Evolutionary conservation across 2,797 vertebrate species (phyloP).

Genomic region (Tympanoctomys barrerae): DNA sequence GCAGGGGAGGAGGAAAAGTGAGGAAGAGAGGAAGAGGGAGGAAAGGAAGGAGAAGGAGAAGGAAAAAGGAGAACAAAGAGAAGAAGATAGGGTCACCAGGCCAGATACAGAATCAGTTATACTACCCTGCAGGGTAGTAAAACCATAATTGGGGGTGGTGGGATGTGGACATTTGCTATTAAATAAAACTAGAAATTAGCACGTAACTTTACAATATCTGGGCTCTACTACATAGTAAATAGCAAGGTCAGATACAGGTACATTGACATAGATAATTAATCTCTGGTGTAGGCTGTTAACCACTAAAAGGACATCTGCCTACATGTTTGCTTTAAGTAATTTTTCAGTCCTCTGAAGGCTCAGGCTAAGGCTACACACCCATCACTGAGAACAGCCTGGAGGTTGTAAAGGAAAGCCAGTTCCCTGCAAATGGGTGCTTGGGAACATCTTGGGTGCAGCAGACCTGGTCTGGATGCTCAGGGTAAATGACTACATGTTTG

Average conservation of each 20-base stretch:
- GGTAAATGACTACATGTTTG: background rate
- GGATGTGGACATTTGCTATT: background rate
- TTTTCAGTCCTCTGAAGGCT: background rate
- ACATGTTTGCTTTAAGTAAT: background rate
- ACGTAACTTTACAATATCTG: slow-evolving; percentile 24
- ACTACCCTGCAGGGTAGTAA: background rate
- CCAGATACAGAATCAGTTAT: background rate
- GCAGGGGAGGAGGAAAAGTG: no score
- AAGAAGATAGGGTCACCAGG: background rate
- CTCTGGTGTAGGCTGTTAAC: background rate
- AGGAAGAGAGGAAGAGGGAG: no score
- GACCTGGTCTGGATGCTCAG: no score
- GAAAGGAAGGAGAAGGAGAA: background rate
- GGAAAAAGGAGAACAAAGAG: background rate
- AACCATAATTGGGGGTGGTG: background rate
- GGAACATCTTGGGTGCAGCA: background rate
- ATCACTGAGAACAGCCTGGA: background rate
- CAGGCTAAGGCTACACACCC: background rate
- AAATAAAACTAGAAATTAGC: slow-evolving; percentile 23
- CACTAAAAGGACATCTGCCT: slow-evolving; percentile 24
- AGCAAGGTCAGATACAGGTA: slow-evolving; percentile 53
- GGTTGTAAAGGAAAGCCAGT: background rate
- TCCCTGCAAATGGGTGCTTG: fast-evolving
- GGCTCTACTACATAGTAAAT: slow-evolving; percentile 21
- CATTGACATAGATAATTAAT: slow-evolving; percentile 12